Evolutionary conservation across 2,888 invertebrate species (phyloP), one percentile per base, ranked within the genome.

Genomic region (Conus canariensis): DNA sequence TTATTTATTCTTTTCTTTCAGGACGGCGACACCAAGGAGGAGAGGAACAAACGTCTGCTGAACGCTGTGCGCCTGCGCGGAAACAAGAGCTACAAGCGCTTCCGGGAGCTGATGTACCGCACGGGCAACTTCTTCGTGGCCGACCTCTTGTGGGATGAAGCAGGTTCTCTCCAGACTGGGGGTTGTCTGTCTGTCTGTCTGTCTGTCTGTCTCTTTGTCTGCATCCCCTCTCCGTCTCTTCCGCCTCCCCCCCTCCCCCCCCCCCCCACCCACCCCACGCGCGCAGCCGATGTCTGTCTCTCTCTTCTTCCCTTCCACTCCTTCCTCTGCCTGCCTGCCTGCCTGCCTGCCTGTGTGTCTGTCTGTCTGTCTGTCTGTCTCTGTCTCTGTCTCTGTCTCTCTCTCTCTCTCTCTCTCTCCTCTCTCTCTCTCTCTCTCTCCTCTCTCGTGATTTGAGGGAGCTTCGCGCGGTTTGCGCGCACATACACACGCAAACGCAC

Each of bases 91-190:
- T 94, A 93, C 92, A 92, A 94, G 89, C 93, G 93, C 89, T 94
- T 95, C 90, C 93, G 94, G 88, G 93, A 94, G 64, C 93, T 94
- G 67, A 91, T 95, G 82, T 92, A 93, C 83, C 91, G 94, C 77
- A 93, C 93, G 10, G 95, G 94, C 16, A 94, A 95, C 87, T 91
- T 91, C 58, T 93, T 94, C 70, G 92, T 95, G 10, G 94, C 94
- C 6, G 95, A 95, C 85, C 93, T 94, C 59, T 90, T 95, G 0
- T 93, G 93, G 91, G 94, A 93, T 89, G 95, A 95, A 91, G 95
- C 94, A 82, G 25, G 67, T 30, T 74, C 25, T 74, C n/a, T 74
- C 25, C 45, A 45, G 45, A 45, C 45, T 45, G 45, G 45, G 45
- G 2, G 45, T 45, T 74, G 5, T 74, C 74, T 74, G 9, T 74